Conservation (phyloP, 2,888 invertebrate species). For the Drosophila neutralis region DNA sequence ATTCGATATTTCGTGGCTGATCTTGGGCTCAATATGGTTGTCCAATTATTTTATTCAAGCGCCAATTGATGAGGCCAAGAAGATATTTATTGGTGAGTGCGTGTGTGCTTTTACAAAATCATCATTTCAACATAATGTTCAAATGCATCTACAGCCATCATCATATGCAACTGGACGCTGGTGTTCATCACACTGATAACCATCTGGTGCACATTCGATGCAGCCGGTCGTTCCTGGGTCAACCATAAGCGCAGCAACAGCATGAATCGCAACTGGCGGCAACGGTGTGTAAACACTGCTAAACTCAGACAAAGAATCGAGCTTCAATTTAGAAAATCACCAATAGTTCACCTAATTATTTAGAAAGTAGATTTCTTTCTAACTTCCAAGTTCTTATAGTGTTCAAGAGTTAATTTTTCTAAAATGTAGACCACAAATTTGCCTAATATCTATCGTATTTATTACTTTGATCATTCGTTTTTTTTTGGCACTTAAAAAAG, state of each 20-base stretch:
- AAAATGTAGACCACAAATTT: neutral
- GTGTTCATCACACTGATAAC: conserved; percentile 90
- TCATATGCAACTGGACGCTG: conserved; percentile 91
- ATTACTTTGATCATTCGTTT: neutral
- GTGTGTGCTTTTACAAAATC: neutral
- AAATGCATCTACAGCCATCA: conserved; percentile 86
- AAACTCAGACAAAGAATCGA: neutral
- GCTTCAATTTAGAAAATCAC: neutral
- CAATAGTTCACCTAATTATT: neutral
- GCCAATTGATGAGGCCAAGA: conserved; percentile 89
- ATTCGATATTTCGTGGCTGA: conserved; percentile 90
- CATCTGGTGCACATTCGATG: conserved; percentile 94
- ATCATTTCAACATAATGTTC: neutral
- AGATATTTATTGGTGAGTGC: conserved; percentile 89
- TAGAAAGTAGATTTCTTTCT: neutral
- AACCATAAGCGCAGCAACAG: conserved; percentile 92
- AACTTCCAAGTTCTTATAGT: neutral
- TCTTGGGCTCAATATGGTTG: conserved; percentile 90
- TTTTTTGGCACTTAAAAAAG: neutral
- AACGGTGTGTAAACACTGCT: conserved; percentile 87
- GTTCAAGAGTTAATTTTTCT: neutral
- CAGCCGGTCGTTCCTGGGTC: conserved; percentile 95
- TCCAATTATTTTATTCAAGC: conserved; percentile 89
- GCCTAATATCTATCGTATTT: neutral
- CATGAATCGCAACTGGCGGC: conserved; percentile 92